Conservation (phyloP, 2,113 vertebrate species). For the Menura novaehollandiae region DNA sequence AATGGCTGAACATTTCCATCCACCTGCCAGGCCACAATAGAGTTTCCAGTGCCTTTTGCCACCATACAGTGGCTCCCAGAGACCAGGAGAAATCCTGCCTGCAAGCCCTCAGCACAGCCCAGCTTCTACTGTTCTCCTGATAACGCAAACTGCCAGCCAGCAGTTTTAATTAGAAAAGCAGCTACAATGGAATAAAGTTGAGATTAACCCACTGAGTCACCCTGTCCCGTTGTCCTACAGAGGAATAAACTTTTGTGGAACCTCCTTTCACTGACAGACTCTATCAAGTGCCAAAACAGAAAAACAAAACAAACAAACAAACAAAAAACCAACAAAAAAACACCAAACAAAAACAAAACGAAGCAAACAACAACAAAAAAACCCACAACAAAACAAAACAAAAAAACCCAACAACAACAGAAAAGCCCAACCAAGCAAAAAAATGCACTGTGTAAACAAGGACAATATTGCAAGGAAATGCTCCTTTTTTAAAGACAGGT, state of each 20-base stretch:
- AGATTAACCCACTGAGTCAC: not conserved
- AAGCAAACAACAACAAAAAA: not conserved
- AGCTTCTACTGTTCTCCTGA: not conserved
- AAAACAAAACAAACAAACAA: not conserved
- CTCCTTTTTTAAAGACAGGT: not conserved
- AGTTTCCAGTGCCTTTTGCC: constrained; percentile 10
- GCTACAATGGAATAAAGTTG: not conserved
- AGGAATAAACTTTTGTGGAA: not conserved
- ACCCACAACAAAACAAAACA: not conserved
- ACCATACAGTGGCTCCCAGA: not conserved
- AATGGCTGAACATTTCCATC: constrained; percentile 59
- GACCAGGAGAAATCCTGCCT: not conserved
- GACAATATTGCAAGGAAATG: not conserved
- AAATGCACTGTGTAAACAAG: not conserved
- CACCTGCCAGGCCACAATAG: not conserved
- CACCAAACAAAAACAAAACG: too few relatives aligned
- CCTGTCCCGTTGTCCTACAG: not conserved
- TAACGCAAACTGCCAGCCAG: not conserved
- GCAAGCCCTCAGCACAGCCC: not conserved
- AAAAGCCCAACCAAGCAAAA: not conserved
- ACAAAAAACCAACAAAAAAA: not conserved
- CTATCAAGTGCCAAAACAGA: not conserved
- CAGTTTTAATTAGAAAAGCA: not conserved
- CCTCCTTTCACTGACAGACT: not conserved
- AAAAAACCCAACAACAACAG: too few relatives aligned